A percentile compares a stretch with the other conserved stretches of the same genome.
Conservation (phyloP, 2,888 invertebrate genomes). For the Linnaemya vulpina region DNA sequence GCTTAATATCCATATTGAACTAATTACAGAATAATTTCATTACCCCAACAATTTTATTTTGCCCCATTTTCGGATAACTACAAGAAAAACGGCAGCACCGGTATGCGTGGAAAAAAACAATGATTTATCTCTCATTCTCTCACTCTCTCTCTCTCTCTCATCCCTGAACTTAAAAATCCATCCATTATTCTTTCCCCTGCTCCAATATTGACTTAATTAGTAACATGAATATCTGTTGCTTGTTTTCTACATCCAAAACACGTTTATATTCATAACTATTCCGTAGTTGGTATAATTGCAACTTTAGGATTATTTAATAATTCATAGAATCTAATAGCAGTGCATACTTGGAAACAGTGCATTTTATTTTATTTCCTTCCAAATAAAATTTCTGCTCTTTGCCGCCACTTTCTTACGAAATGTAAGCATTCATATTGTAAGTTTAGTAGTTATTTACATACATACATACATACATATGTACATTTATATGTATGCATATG, state of each 20-base stretch:
- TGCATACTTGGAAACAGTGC: background rate
- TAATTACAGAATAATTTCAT: too few species aligned
- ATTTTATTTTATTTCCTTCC: conserved; percentile 39
- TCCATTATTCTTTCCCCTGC: background rate
- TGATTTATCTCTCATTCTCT: too few species aligned
- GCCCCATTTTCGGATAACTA: too few species aligned
- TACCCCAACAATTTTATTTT: too few species aligned
- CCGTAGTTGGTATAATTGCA: conserved; percentile 3
- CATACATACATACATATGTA: background rate
- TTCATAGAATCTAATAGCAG: conserved; percentile 35
- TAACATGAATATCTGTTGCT: conserved; percentile 48
- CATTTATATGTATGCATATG: background rate
- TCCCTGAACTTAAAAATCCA: conserved; percentile 18
- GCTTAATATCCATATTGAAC: too few species aligned
- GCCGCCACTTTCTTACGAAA: conserved; percentile 19
- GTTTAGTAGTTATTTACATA: background rate
- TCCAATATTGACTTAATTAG: conserved; percentile 9
- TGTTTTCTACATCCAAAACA: background rate
- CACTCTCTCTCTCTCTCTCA: conserved; percentile 8
- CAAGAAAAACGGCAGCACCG: too few species aligned
- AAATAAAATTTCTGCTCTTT: conserved; percentile 32
- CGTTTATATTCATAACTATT: background rate
- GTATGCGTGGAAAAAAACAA: too few species aligned
- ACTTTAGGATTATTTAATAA: conserved; percentile 42
- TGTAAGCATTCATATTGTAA: background rate